phyloP scores from a whole-genome alignment of 30 jellyfish, hydroid and myxozoan species.

The Chrysaora quinquecirrha region DNA sequence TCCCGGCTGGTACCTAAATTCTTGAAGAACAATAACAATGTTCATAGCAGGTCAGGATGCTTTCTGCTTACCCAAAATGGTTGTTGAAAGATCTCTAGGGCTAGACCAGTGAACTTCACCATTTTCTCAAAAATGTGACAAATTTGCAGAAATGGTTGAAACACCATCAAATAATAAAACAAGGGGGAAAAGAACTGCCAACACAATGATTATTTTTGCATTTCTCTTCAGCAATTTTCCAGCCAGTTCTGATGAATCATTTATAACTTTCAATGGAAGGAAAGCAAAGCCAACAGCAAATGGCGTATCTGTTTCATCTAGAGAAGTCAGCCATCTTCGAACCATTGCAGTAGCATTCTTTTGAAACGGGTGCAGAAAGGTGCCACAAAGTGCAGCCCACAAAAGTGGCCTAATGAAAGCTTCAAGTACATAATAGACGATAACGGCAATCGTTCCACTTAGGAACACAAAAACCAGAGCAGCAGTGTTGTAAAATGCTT shows the following conservation, averaged over 20 bases:
- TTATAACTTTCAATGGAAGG: slow-evolving; percentile 66
- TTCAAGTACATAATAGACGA: slow-evolving; percentile 83
- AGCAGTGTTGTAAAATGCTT: slow-evolving; percentile 96
- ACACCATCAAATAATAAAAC: slow-evolving; percentile 61
- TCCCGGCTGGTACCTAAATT: too few species aligned
- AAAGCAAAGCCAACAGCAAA: slow-evolving; percentile 84
- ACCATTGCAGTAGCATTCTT: slow-evolving; percentile 75
- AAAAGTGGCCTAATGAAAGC: slow-evolving; percentile 90
- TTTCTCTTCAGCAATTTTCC: slow-evolving; percentile 70
- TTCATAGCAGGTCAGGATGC: too few species aligned
- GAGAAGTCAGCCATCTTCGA: slow-evolving; percentile 71
- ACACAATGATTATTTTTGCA: slow-evolving; percentile 41
- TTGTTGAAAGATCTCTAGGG: slow-evolving; percentile 60
- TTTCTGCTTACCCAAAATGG: slow-evolving; percentile 75
- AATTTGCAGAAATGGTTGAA: slow-evolving; percentile 82
- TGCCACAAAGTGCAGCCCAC: slow-evolving; percentile 97
- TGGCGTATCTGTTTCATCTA: slow-evolving; percentile 79
- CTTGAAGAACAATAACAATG: too few species aligned
- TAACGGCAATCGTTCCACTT: slow-evolving; percentile 78
- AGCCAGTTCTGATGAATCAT: slow-evolving; percentile 65
- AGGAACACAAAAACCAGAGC: slow-evolving; percentile 85
- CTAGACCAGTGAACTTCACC: slow-evolving; percentile 21
- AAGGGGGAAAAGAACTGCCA: slow-evolving; percentile 71
- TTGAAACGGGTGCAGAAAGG: slow-evolving; percentile 89
- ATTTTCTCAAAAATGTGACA: slow-evolving; percentile 24